phyloP scores from a whole-genome alignment of 2,888 invertebrate genomes.

The Xylota segnis region DNA sequence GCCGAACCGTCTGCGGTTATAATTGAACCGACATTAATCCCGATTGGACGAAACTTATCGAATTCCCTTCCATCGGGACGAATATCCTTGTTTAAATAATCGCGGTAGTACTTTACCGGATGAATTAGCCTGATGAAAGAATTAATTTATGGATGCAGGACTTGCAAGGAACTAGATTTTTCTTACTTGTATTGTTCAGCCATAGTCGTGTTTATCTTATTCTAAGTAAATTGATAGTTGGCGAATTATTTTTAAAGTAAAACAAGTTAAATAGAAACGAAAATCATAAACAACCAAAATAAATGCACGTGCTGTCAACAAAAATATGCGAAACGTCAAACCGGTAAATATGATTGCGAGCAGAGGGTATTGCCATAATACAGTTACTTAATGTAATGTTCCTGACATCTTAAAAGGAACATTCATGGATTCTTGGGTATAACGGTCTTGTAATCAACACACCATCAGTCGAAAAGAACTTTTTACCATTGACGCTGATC shows the following conservation, averaged over 20 bases:
- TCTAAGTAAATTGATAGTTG: neutral
- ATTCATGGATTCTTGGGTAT: no score
- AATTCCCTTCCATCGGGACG: slow-evolving; percentile 92
- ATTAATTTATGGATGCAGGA: no score
- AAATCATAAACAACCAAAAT: slow-evolving; percentile 33
- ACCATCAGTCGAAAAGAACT: no score
- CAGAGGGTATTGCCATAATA: slow-evolving; percentile 25
- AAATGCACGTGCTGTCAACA: slow-evolving; percentile 68
- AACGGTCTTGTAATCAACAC: no score
- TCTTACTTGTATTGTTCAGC: slow-evolving; percentile 79
- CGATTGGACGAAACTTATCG: slow-evolving; percentile 88
- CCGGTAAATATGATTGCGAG: neutral
- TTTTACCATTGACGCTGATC: no score
- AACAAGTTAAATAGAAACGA: neutral
- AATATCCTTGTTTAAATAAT: slow-evolving; percentile 89
- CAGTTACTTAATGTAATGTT: no score
- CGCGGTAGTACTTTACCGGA: slow-evolving; percentile 90
- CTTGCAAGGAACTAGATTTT: neutral
- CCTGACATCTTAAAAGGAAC: no score
- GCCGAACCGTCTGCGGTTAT: slow-evolving; percentile 90
- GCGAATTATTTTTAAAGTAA: neutral
- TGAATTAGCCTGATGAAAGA: slow-evolving; percentile 88
- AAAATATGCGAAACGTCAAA: slow-evolving; percentile 33
- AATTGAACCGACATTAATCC: slow-evolving; percentile 87
- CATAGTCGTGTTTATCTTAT: slow-evolving; percentile 63